phyloP scores from a whole-genome alignment of 2,888 invertebrate genomes.

The Andricus quercusramuli region DNA sequence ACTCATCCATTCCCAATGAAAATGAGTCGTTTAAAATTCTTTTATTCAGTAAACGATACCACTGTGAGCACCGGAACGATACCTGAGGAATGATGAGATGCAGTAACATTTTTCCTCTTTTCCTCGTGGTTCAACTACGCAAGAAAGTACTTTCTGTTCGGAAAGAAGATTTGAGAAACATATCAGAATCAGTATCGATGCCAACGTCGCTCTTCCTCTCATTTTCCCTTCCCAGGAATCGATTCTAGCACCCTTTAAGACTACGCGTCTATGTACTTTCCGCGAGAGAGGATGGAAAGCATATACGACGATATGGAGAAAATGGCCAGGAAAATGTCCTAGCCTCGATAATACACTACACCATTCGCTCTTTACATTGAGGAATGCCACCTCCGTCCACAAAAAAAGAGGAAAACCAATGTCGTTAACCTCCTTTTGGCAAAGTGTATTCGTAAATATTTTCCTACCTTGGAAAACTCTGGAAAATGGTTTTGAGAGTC shows the following conservation, averaged over 20 bases:
- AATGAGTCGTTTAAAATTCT: background rate
- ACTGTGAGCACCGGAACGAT: slow-evolving; percentile 2
- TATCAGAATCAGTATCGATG: slow-evolving; percentile 31
- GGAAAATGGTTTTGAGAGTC: background rate
- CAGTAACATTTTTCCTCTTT: background rate
- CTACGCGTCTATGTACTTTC: background rate
- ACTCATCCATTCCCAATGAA: background rate
- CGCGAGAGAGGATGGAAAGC: background rate
- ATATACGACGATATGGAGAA: slow-evolving; percentile 13
- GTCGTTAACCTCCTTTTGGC: slow-evolving; percentile 19
- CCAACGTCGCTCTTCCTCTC: background rate
- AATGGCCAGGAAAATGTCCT: slow-evolving; percentile 6
- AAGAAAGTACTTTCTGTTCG: slow-evolving; percentile 15
- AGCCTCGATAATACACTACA: slow-evolving; percentile 12
- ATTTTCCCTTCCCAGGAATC: background rate
- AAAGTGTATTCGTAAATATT: slow-evolving; percentile 3
- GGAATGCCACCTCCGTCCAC: background rate
- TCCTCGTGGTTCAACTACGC: background rate
- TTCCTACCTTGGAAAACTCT: background rate
- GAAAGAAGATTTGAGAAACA: slow-evolving; percentile 28
- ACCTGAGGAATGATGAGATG: background rate
- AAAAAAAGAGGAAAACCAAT: slow-evolving; percentile 11
- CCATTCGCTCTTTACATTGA: background rate
- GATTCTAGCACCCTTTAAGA: slow-evolving; percentile 23
- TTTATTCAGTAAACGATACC: background rate